Base-by-base conservation (phyloP, 2,888 invertebrate genomes). In the Drosophila suboccidentalis region DNA sequence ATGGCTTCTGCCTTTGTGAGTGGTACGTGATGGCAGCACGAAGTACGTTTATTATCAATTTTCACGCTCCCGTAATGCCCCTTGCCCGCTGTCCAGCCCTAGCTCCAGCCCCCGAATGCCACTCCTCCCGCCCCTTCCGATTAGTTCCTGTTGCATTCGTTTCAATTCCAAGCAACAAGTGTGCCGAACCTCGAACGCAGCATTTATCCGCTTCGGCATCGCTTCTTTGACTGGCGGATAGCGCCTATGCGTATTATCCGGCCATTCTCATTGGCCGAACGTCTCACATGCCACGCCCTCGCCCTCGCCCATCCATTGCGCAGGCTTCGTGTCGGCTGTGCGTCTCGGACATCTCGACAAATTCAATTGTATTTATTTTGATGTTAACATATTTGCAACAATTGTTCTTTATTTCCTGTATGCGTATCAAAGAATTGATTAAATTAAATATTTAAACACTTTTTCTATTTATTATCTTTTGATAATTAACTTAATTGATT, bases 21-120 rank as follows among this genome's bases (percentile, higher is more conserved):
- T 75, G 68, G 53, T 72, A 76, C 68, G 77, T 76, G 75, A 54
- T 38, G 61, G 53, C 58, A 59, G 80, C 78, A 51, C 50, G 47
- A 66, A 71, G 55, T 80, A 71, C 75, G 73, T 83, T 75, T 75
- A 79, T 87, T 77, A 85, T 79, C 76, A 85, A 78, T 81, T 81
- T 80, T 72, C 78, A 82, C 75, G 69, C 78, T 68, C 67, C 64
- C 44, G 46, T 32, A 47, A 22, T 43, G 32, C 43, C 19, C 38
- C 29, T 36, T 41, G 41, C 54, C 54, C 38, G 44, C 17, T 34
- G 43, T 44, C 46, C 36, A 63, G 50, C 22, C n/a, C 32, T 29
- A 38, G 9, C 39, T 44, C 46, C 36, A 63, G 50, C 22, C n/a
- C 32, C 36, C 43, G 9, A 13, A 32, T 38, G 29, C 44, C 13